Base-by-base conservation (phyloP, 2,113 vertebrate species). In the Syngnathoides biaculeatus region DNA sequence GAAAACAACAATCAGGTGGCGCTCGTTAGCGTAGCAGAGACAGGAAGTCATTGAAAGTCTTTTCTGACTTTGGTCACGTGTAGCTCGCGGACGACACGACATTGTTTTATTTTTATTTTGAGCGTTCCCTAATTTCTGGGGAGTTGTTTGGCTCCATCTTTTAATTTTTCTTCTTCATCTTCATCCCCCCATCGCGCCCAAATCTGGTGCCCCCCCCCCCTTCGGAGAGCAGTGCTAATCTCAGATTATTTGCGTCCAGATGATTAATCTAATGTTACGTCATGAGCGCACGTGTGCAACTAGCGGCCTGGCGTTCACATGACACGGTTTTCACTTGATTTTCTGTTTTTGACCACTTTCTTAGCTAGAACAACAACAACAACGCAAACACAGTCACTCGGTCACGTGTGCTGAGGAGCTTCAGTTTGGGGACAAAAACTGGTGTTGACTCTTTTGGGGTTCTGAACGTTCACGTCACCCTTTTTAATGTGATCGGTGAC, bases 361-460 rank as follows among this genome's bases (percentile, higher is more conserved):
- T 15, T 4, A 43, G 13, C 42, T 15, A 43, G 71, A 52, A 52
- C 50, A 52, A 90, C 89, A 22, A 94, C 87, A 96, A 94, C 89
- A 97, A 95, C 79, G 94, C 95, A 43, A 43, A 43, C 80, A 98
- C 97, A 89, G 95, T 94, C 87, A 92, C 50, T 53, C 50, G n/a
- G 82, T 92, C 72, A 89, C 95, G 14, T 93, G 94, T 24, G 93
- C 95, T 4, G 93, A 35, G 4, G 30, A 35, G 30, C 30, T 2
- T 35, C 30, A 14, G 12, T 43, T 43, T 43, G 0, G 8, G 42
- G 15, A 5, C 39, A 5, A 19, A 19, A 14, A 47, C 14, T 47
- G 13, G 5, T 15, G 5, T 47, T 47, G 43, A 47, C 4, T 43
- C 14, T 43, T 43, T 43, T 43, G 13, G 42, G 42, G 8, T 43